Evolutionary conservation across 2,113 vertebrate genomes (phyloP), one percentile per base, ranked within the genome.

Genomic region (Pollachius pollachius): DNA sequence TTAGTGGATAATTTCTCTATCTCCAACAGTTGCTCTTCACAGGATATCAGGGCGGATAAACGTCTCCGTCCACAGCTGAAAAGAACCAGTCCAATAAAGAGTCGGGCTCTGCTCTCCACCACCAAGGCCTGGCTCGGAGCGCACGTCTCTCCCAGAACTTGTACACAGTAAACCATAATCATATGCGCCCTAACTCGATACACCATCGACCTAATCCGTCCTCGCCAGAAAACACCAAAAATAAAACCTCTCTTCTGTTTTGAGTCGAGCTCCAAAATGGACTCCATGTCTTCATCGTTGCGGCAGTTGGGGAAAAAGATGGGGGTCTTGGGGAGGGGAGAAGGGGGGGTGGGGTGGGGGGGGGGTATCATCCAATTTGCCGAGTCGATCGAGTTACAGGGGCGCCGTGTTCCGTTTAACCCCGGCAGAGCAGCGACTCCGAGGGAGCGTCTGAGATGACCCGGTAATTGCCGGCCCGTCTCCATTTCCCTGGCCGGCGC

Each of bases 81-180:
- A 73, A 74, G 81, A 84, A 83, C 78, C 71, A 80, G 82, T 84
- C 82, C 84, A 76, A 85, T 77, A 12, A 80, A 82, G 68, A 3
- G 6, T 5, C 69, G 75, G 82, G 82, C 81, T 84, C 73, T 67
- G 74, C 72, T 73, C 64, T 81, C 79, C 80, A 87, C 88, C 86
- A 87, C 84, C 81, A 83, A 80, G 79, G 89, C 85, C 87, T 89
- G 85, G 85, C 84, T 84, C 63, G 66, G 68, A 48, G 62, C 75
- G 68, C 70, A 85, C 81, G 80, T 79, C 84, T 77, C 84, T 77
- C 82, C 88, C 83, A 81, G 76, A 82, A 88, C 88, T 87, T 89
- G 88, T 89, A 89, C 89, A 90, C 89, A 89, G 87, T 86, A 84
- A 83, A 85, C 89, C 88, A 89, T 89, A 88, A 90, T 90, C 85